Base-by-base conservation (phyloP, 2,888 invertebrate species). In the Teleogryllus oceanicus region DNA sequence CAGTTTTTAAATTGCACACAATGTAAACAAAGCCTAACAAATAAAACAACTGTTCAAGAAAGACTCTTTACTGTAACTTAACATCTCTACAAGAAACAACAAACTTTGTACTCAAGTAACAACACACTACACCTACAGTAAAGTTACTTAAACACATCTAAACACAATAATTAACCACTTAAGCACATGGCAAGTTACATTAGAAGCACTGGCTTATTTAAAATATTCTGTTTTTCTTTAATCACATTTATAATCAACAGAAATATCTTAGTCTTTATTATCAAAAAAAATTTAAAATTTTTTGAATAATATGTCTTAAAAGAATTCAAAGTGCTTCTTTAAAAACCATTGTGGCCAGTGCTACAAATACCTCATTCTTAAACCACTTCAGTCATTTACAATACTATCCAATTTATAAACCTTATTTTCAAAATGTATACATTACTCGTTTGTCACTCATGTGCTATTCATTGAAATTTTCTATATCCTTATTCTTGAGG, bases 31-130 rank as follows among this genome's bases (percentile, higher is more conserved):
- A 62, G n/a, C 62, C 13, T n/a, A 37, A 62, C n/a, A n/a, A 62
- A 18, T 13, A 4, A 62, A 62, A 62, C 62, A 62, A 62, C 13
- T 18, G 4, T 18, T n/a, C 62, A 62, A 18, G n/a, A 18, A 62
- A 62, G 62, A 18, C n/a, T 62, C 13, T 62, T 62, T n/a, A 62
- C n/a, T 62, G 62, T n/a, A 62, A 62, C 62, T 62, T 18, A 62
- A 62, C 62, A 62, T 62, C n/a, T 18, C 62, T 62, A 62, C 16
- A 62, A 18, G 62, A 62, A 62, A 62, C 62, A 62, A 62, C 62
- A 62, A 62, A 62, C 62, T 62, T 62, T 62, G 62, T 62, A 62
- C 62, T 62, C 62, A 62, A 62, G 62, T 62, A 62, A 62, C 62
- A 62, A 62, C 62, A 62, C 37, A 37, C 37, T 62, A 62, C 62